A percentile compares a stretch with the other conserved stretches of the same genome.
Evolutionary conservation across 1,140 invertebrate genomes (phyloP).

Genomic region (Megalonaias nervosa): DNA sequence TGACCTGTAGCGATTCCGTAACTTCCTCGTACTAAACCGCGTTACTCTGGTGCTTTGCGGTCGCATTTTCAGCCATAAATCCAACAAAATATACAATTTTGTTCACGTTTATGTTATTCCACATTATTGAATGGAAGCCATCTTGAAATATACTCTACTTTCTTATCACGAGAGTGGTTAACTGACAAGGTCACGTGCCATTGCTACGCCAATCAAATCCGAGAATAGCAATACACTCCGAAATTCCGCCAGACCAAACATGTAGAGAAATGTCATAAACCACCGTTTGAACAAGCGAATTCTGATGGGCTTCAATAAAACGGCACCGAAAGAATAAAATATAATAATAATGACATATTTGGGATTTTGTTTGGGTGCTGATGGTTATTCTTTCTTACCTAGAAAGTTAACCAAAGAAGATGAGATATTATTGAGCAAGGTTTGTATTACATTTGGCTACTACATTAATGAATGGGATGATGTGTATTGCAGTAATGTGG

Average conservation of each 20-base stretch:
- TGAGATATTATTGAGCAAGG: slow-evolving; percentile 26
- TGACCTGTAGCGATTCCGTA: too few relatives aligned
- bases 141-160: slow-evolving; percentile 57
- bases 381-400: slow-evolving; percentile 30
- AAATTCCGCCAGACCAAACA: slow-evolving; percentile 30
- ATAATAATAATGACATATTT: slow-evolving; percentile 24
- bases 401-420: slow-evolving; percentile 39
- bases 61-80: slow-evolving; percentile 57
- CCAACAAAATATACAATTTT: slow-evolving; percentile 20
- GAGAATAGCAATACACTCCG: neutral
- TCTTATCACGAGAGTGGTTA: slow-evolving; percentile 55
- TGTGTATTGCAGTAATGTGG: too few relatives aligned
- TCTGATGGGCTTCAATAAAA: slow-evolving; percentile 3
- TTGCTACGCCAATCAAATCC: slow-evolving; percentile 49
- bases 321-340: neutral
- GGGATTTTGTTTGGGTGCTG: slow-evolving; percentile 38
- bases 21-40: slow-evolving; percentile 55
- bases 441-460: slow-evolving; percentile 4
- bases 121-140: slow-evolving; percentile 49
- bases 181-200: slow-evolving; percentile 55
- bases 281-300: neutral
- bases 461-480: too few relatives aligned
- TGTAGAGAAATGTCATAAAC: slow-evolving; percentile 4
- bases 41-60: slow-evolving; percentile 57
- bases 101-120: slow-evolving; percentile 33